Evolutionary conservation across 2,888 invertebrate genomes (phyloP), one percentile per base, ranked within the genome.

Genomic region (Colostygia pectinataria): DNA sequence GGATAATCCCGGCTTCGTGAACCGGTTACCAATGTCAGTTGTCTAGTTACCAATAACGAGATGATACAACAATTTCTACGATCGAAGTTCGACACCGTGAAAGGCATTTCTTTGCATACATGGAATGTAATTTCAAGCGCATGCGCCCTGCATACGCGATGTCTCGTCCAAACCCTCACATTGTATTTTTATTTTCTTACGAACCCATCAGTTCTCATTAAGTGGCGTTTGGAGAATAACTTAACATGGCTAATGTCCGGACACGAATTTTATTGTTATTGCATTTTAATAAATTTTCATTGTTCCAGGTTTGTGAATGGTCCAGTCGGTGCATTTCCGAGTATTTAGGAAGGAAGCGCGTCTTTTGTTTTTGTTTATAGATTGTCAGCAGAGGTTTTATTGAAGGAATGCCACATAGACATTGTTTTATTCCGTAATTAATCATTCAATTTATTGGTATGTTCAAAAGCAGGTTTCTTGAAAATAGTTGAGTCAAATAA

Each of bases 121-220:
- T 71, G 76, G 76, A 87, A 83, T 83, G 87, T 86, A 80, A 79
- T 86, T 80, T 83, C 68, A 80, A 74, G 70, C 63, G 70, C 61
- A 79, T 77, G 86, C 80, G 73, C 61, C 66, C 77, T 72, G 89
- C 88, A 90, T 89, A 88, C 79, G 59, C 65, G 78, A 85, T 83
- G 78, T 64, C 61, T 75, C 70, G 73, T 73, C 71, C 71, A 72
- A 77, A 78, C 73, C 73, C 75, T 74, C 71, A 74, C 71, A 83
- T 82, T 83, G 82, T 83, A 74, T 85, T 86, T 80, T 81, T 81
- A 85, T 86, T 88, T 89, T 89, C 89, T 83, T 83, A 86, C 71
- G 86, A 90, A 89, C 88, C 83, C 90, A 90, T 90, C 89, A 89
- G 80, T 90, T 90, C 90, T 90, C 89, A 90, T 90, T 90, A 90